Base-by-base conservation (phyloP, 2,113 vertebrate species). In the Dipodomys merriami region DNA sequence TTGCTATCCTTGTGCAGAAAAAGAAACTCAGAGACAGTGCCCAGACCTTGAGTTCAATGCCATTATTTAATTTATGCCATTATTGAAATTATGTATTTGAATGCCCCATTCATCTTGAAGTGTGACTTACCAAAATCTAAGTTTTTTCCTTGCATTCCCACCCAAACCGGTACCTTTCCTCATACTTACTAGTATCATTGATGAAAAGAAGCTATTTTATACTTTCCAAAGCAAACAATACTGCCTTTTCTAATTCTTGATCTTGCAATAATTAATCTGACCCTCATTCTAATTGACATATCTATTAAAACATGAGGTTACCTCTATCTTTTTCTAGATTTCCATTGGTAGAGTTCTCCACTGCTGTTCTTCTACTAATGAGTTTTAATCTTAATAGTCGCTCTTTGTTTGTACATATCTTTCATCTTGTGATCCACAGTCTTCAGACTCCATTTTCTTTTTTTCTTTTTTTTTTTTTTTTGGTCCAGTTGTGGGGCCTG, bases 1-100 rank as follows among this genome's bases (percentile, higher is more conserved):
- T 16, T 57, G 53, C 53, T 57, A 57, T 4, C 53, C 53, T 16
- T 57, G 49, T 11, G 49, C 39, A 53, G 11, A 13, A 53, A 53
- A 53, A 53, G 49, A 53, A 53, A 13, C 49, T 53, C 49, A 53
- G 49, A 53, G 49, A 53, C 49, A 53, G 49, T 13, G 12, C 49
- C 49, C 49, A 53, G 49, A 13, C 49, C 8, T 53, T 53, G 49
- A 53, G 49, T 13, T 53, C 49, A 53, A 53, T 53, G 12, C 12
- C 49, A 53, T 53, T 53, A 11, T 53, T 53, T 11, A 83, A 27
- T 1, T 74, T 25, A 8, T 81, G n/a, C 4, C 68, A 23, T 74
- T 39, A 91, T 76, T 86, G 77, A 76, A 78, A 83, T 91, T 71
- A 85, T 57, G 10, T 1, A 81, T 86, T 87, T 89, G 15, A 18